A percentile compares a stretch with the other conserved stretches of the same genome.
These are phyloP conservation scores for Drosophila longiperda DNA, from an alignment of 2,888 invertebrate species.

Conservation along the genomic window DNA sequence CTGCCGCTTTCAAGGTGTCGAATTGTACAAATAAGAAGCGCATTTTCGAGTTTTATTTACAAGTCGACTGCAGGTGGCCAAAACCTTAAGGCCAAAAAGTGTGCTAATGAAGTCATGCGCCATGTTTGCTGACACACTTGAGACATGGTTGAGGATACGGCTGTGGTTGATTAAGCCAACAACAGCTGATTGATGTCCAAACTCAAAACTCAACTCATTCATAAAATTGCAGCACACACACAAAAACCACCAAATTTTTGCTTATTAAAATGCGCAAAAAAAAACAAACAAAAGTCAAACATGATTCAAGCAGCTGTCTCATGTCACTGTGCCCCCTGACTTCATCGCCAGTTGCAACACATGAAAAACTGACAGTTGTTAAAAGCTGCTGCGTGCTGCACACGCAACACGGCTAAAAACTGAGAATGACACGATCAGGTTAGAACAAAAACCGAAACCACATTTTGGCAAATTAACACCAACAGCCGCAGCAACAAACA, in stretches of 20 bases:
- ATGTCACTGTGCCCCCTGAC: neutral
- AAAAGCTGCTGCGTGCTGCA: slow-evolving; percentile 31
- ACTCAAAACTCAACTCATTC: slow-evolving; percentile 57
- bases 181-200: slow-evolving; percentile 73
- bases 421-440: slow-evolving; percentile 63
- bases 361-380: slow-evolving; percentile 69
- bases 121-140: slow-evolving; percentile 65
- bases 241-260: slow-evolving; percentile 70
- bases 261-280: slow-evolving; percentile 65
- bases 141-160: slow-evolving; percentile 9
- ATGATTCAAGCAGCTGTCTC: slow-evolving; percentile 71
- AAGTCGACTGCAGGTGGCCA: slow-evolving; percentile 50
- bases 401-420: slow-evolving; percentile 61
- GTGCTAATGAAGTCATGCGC: slow-evolving; percentile 75
- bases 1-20: slow-evolving; percentile 60
- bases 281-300: slow-evolving; percentile 48
- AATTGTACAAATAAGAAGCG: slow-evolving; percentile 72
- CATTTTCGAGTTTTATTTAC: slow-evolving; percentile 50
- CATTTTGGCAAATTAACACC: slow-evolving; percentile 79
- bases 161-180: slow-evolving; percentile 40
- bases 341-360: slow-evolving; percentile 66
- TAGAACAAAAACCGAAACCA: slow-evolving; percentile 63
- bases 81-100: slow-evolving; percentile 39
- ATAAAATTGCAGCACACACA: slow-evolving; percentile 48
- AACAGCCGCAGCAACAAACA: neutral